Base-by-base conservation (phyloP, 1,140 invertebrate genomes). In the Akabosia matsudoensis region DNA sequence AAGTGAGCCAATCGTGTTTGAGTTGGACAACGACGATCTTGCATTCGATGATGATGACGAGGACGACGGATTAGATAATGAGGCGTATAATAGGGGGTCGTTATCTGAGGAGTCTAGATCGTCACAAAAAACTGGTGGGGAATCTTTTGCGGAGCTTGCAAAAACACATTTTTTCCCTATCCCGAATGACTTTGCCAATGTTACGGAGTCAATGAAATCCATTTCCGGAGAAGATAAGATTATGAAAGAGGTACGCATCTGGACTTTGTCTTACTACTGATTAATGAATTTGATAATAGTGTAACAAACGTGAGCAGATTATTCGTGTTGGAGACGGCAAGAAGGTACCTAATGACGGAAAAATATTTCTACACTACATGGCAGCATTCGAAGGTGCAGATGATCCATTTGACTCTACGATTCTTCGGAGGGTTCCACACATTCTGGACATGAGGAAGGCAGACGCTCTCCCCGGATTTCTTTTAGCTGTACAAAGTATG, bases 341-440 rank as follows among this genome's bases (percentile, higher is more conserved):
- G 2, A 34, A 45, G 24, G 33, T 72, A 2, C 70, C 70, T 2
- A 34, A 72, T 7, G 24, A 72, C 70, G n/a, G 70, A 13, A 72
- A 72, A 26, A 22, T 72, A 22, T 72, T 72, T 72, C 4, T 72
- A 1, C 33, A 72, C 26, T 72, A 72, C 33, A 26, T 72, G 7
- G 37, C 37, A 14, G 4, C 13, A 4, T 34, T 33, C n/a, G 37
- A 72, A 45, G 70, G 70, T 22, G 3, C 37, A 1, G 70, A 72
- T 37, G 70, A 72, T 3, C 70, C 70, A 4, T 72, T 34, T 22
- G 70, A 72, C 26, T 37, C 70, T 14, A 72, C 70, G 3, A 13
- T 72, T 1, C 16, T 72, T 7, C 33, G 37, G 7, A 22, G 24
- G 1, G 33, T 24, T 3, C 70, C 70, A 1, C 7, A 2, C 3